Base-by-base conservation (phyloP, 2,888 invertebrate species). In the Caenorhabditis sp. region DNA sequence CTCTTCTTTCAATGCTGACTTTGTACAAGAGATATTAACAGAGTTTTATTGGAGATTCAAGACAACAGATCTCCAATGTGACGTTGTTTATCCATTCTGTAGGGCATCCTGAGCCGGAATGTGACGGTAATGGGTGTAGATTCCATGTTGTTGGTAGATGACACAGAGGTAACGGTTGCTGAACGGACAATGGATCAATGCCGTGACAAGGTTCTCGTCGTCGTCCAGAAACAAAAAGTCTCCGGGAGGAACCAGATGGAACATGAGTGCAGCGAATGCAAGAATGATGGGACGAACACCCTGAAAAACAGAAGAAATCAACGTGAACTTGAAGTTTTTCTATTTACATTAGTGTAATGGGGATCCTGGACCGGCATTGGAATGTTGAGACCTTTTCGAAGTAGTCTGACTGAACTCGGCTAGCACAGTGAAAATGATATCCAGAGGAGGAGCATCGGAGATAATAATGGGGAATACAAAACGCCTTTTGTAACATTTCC, bases 41-140 rank as follows among this genome's bases (percentile, higher is more conserved):
- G 24, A 26, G 51, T 51, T n/a, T 51, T 51, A 51, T 51, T 51
- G 24, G 13, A n/a, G 2, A 51, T 47, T 20, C 47, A 47, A 3
- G 40, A 3, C 40, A 40, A 5, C 18, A 47, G 47, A 5, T 47
- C 40, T 13, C 13, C 32, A 40, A 40, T 11, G 11, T 11, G 13
- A 18, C 18, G 6, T 40, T 47, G 6, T 4, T 64, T 53, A 65
- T 37, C 35, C 53, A 11, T 64, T 47, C 15, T 51, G 65, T 0
- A 53, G 13, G 5, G 65, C 65, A 18, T 37, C 24, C 35, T 50
- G 53, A 0, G 53, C 65, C n/a, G 65, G 65, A 8, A 55, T 24
- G 44, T 67, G 55, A 15, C 55, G 67, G 26, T 44, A 67, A 28
- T 67, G 67, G 22, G 67, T 67, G 67, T 51, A 67, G 15, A 37